These are phyloP conservation scores for Trachythela sp. DNA, from an alignment of 64 coral and sea anemone genomes.

Conservation along the genomic window DNA sequence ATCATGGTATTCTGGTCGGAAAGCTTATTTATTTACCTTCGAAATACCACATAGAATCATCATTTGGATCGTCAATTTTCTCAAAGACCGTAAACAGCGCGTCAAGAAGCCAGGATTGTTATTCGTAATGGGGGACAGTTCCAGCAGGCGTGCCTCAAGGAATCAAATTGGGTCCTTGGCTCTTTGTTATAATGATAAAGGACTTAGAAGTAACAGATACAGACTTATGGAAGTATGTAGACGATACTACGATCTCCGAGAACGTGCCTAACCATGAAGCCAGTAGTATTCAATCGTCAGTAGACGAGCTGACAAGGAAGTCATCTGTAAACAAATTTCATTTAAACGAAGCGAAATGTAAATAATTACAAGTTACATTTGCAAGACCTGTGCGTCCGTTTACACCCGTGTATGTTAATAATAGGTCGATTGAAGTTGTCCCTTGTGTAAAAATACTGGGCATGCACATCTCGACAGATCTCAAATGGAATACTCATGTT, in stretches of 20 bases:
- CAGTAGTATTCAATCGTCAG: not conserved
- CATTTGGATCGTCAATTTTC: not conserved
- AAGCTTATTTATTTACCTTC: not conserved
- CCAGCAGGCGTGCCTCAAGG: not conserved
- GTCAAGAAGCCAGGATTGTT: not conserved
- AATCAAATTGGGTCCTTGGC: not conserved
- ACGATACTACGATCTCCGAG: conserved; percentile 9
- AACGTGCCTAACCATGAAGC: not conserved
- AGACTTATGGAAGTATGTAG: conserved; percentile 33
- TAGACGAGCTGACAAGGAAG: conserved; percentile 6
- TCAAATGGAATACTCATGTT: no score
- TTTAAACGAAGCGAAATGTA: conserved; percentile 10
- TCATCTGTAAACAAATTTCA: conserved; percentile 13
- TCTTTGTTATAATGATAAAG: not conserved
- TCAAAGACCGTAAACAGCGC: not conserved
- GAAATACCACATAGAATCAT: not conserved
- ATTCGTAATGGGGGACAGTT: not conserved
- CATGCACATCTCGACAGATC: not conserved
- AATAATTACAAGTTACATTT: not conserved
- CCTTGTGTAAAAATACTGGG: no score
- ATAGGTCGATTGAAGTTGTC: not conserved
- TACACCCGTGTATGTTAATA: not conserved
- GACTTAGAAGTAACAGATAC: not conserved
- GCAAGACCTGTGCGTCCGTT: not conserved
- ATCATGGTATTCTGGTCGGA: not conserved